phyloP scores from a whole-genome alignment of 2,888 invertebrate genomes.

The Herminia tarsipennalis region DNA sequence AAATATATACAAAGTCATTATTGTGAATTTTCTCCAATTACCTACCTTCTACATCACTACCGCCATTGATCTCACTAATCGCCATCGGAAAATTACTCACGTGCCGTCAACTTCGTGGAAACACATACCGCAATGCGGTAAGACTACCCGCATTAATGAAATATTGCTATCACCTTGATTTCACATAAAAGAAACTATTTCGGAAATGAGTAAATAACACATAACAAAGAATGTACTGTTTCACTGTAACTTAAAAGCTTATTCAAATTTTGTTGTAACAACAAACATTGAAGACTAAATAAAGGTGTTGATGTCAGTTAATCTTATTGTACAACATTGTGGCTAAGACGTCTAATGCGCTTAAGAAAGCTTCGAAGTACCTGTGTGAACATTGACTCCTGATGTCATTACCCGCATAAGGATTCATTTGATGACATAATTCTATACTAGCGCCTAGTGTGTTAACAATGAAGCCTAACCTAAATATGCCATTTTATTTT shows the following conservation, averaged over 20 bases:
- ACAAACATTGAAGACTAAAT: background rate
- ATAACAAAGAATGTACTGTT: background rate
- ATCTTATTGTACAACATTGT: slow-evolving; percentile 9
- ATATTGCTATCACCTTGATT: slow-evolving; percentile 1
- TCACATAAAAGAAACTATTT: background rate
- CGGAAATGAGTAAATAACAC: too few relatives aligned
- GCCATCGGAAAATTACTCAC: slow-evolving; percentile 40
- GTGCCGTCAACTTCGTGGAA: slow-evolving; percentile 41
- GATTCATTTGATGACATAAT: slow-evolving; percentile 22
- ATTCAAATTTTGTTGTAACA: too few relatives aligned
- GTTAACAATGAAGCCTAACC: too few relatives aligned
- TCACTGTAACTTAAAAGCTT: background rate
- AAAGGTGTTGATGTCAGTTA: slow-evolving; percentile 11
- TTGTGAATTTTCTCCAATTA: slow-evolving; percentile 42
- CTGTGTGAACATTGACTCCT: slow-evolving; percentile 6
- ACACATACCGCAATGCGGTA: slow-evolving; percentile 46
- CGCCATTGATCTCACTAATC: slow-evolving; percentile 39
- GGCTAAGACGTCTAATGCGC: slow-evolving; percentile 5
- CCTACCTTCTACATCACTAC: slow-evolving; percentile 34
- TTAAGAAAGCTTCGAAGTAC: slow-evolving; percentile 18
- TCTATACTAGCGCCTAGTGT: background rate
- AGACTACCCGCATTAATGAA: slow-evolving; percentile 17
- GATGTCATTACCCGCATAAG: slow-evolving; percentile 14
- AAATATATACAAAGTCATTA: slow-evolving; percentile 40
- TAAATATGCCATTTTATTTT: too few relatives aligned